A percentile compares a stretch with the other conserved stretches of the same genome.
These are phyloP conservation scores for Calliphora vomitoria DNA, from an alignment of 2,888 invertebrate species.

Conservation along the genomic window DNA sequence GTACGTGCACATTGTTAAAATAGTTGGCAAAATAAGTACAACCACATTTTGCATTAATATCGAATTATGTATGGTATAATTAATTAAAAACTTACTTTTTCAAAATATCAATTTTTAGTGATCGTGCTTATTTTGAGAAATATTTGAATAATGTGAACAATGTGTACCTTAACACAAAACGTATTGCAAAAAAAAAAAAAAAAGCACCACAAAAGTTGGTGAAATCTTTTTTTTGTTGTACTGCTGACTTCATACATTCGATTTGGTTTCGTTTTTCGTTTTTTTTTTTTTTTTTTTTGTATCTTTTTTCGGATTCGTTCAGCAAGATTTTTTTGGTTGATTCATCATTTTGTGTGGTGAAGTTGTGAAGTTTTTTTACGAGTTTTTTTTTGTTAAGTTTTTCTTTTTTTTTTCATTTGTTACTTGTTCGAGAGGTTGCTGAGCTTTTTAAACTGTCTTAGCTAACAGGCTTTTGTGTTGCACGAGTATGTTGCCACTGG, in stretches of 20 bases:
- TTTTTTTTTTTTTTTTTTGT: background rate
- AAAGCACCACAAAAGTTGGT: conserved; percentile 59
- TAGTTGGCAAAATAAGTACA: too few relatives aligned
- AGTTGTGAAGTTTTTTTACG: conserved; percentile 36
- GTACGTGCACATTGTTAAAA: too few relatives aligned
- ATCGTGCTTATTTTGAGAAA: too few relatives aligned
- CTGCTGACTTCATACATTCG: conserved; percentile 63
- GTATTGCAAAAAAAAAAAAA: background rate
- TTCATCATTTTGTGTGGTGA: conserved; percentile 61
- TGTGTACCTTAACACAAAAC: background rate
- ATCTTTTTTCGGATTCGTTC: conserved; percentile 18
- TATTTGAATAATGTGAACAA: too few relatives aligned
- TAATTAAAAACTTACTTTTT: too few relatives aligned
- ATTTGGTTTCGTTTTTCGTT: conserved; percentile 58
- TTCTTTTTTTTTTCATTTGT: conserved; percentile 18
- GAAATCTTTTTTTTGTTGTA: conserved; percentile 62
- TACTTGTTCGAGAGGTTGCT: conserved; percentile 59
- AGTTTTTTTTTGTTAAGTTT: conserved; percentile 17
- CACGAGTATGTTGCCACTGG: conserved; percentile 45
- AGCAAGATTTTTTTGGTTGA: conserved; percentile 55
- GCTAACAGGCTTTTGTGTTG: conserved; percentile 49
- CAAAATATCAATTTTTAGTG: too few relatives aligned
- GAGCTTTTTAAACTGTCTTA: conserved; percentile 63
- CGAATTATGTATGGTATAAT: too few relatives aligned
- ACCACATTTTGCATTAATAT: too few relatives aligned